Evolutionary conservation across 2,797 vertebrate genomes (phyloP).

Genomic region (Petrocephalus sullivani): DNA sequence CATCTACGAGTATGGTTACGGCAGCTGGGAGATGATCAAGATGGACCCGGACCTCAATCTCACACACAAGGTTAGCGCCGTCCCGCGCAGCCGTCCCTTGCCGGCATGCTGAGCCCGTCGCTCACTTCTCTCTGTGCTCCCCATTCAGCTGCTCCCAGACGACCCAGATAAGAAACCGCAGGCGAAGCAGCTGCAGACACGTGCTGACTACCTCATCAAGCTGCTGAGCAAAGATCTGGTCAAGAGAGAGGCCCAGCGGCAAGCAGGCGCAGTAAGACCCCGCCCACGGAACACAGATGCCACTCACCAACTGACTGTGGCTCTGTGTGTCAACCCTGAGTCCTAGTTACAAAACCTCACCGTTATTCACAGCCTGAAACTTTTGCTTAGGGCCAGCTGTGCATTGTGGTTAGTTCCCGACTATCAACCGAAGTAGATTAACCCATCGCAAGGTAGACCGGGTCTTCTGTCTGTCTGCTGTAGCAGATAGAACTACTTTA

Average conservation of each 20-base stretch:
- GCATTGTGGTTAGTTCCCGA: not conserved
- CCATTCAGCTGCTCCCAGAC: conserved; percentile 84
- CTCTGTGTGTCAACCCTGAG: not conserved
- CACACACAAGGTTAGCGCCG: conserved; percentile 81
- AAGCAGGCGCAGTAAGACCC: conserved; percentile 76
- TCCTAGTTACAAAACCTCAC: not conserved
- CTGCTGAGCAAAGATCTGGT: conserved; percentile 91
- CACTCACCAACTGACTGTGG: not conserved
- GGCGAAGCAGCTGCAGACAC: conserved; percentile 94
- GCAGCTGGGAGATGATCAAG: conserved; percentile 99
- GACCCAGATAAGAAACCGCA: conserved; percentile 99
- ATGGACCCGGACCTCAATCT: conserved; percentile 98
- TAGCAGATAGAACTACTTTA: not conserved
- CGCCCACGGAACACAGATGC: not conserved
- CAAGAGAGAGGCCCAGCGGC: conserved; percentile 87
- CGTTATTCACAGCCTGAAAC: not conserved
- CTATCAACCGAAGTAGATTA: not conserved
- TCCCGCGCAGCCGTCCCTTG: not conserved
- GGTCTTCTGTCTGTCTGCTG: not conserved
- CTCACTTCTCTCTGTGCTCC: not conserved
- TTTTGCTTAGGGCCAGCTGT: not conserved
- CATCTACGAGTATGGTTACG: conserved; percentile 97
- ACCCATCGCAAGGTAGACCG: not conserved
- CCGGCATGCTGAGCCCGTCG: not conserved
- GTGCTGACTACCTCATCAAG: conserved; percentile 99